Conservation (phyloP, 2,888 invertebrate genomes). For the Epinotia nisella region DNA sequence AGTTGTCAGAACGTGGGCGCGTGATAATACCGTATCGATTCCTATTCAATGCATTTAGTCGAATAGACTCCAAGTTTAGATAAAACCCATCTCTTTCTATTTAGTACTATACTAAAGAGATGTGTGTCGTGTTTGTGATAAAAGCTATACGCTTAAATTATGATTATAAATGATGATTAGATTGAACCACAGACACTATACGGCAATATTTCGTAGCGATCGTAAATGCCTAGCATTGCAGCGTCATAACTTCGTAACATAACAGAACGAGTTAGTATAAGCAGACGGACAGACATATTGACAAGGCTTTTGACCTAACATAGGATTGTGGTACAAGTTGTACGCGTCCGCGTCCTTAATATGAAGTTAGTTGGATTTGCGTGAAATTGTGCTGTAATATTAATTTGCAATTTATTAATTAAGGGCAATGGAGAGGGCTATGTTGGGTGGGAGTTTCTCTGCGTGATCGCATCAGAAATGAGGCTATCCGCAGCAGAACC, state of each 20-base stretch:
- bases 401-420: too few species aligned
- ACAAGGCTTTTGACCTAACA: slow-evolving; percentile 66
- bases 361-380: too few species aligned
- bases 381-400: too few species aligned
- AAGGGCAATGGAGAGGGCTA: too few species aligned
- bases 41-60: too few species aligned
- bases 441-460: too few species aligned
- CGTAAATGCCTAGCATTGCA: slow-evolving; percentile 7
- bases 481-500: too few species aligned
- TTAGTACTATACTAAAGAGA: not conserved
- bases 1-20: too few species aligned
- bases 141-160: not conserved
- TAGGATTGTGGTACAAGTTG: slow-evolving; percentile 46
- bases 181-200: not conserved
- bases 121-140: not conserved
- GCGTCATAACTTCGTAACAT: slow-evolving; percentile 28
- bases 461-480: too few species aligned
- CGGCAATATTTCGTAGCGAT: slow-evolving; percentile 2
- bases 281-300: slow-evolving; percentile 60
- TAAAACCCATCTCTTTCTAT: not conserved
- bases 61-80: not conserved
- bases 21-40: too few species aligned
- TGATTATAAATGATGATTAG: slow-evolving; percentile 9
- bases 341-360: slow-evolving; percentile 17
- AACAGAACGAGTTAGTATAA: slow-evolving; percentile 38